These are phyloP conservation scores for Recurvirostra avosetta DNA, from an alignment of 2,113 vertebrate genomes.

Conservation along the genomic window DNA sequence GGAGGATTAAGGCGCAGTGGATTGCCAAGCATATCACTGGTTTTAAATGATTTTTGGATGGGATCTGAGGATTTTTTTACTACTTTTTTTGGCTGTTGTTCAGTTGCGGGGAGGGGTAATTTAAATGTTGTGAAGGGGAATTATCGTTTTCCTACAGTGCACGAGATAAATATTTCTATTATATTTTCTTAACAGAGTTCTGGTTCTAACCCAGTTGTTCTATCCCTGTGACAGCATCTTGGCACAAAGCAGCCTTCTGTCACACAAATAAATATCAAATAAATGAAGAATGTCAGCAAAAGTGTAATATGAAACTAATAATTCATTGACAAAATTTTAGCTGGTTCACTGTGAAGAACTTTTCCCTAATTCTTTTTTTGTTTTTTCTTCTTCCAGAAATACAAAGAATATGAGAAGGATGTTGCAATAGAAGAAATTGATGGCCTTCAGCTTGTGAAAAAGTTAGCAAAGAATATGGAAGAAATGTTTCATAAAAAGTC, in stretches of 20 bases:
- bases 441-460: slow-evolving; percentile 93
- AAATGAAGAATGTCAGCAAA: not conserved
- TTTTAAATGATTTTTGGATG: not conserved
- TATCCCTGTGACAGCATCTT: not conserved
- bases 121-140: not conserved
- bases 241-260: not conserved
- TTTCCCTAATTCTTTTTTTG: not conserved
- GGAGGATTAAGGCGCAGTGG: not conserved
- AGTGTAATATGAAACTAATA: not conserved
- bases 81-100: not conserved
- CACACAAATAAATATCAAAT: not conserved
- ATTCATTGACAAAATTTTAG: not conserved
- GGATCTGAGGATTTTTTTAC: not conserved
- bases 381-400: slow-evolving; percentile 83
- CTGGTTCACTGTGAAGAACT: not conserved
- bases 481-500: slow-evolving; percentile 99
- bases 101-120: not conserved
- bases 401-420: slow-evolving; percentile 95
- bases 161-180: not conserved
- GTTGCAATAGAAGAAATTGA: slow-evolving; percentile 94
- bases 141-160: not conserved
- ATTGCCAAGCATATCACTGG: not conserved
- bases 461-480: slow-evolving; percentile 95
- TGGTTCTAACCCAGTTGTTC: not conserved
- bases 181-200: not conserved